These are phyloP conservation scores for Oscheius myriophilus DNA, from an alignment of 2,888 invertebrate genomes.

Conservation along the genomic window DNA sequence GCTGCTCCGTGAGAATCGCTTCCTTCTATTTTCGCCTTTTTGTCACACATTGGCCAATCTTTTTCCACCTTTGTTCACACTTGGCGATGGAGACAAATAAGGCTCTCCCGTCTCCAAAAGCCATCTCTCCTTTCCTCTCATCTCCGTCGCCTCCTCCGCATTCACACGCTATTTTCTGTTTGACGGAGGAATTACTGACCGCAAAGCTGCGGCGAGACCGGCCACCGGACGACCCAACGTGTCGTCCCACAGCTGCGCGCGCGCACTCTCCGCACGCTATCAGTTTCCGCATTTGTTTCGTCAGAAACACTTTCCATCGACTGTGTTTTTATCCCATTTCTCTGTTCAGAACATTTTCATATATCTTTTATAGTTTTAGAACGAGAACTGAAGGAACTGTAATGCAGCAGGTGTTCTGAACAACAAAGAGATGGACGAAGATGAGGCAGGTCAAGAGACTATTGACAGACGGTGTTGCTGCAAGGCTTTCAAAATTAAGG, in stretches of 20 bases:
- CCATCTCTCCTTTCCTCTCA: neutral
- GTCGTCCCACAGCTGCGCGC: slow-evolving; percentile 10
- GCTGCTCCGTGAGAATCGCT: no score
- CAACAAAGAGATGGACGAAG: no score
- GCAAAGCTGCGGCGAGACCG: slow-evolving; percentile 27
- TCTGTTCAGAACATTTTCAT: no score
- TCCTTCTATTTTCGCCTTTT: no score
- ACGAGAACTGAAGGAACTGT: no score
- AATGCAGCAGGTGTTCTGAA: no score
- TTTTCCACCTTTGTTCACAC: slow-evolving; percentile 25
- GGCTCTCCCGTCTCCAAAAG: slow-evolving; percentile 11
- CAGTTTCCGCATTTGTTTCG: slow-evolving; percentile 21
- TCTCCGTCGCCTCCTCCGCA: slow-evolving; percentile 22
- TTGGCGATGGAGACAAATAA: slow-evolving; percentile 1
- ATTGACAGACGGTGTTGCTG: no score
- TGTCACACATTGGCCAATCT: neutral
- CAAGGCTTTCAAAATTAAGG: no score
- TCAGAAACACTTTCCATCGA: slow-evolving; percentile 5
- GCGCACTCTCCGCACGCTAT: slow-evolving; percentile 2
- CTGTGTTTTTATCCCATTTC: neutral
- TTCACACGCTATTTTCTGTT: slow-evolving; percentile 30
- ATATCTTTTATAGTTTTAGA: no score
- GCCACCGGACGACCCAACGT: slow-evolving; percentile 27
- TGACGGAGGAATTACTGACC: slow-evolving; percentile 30
- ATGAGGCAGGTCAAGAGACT: no score